These are phyloP conservation scores for Cecropterus lyciades DNA, from an alignment of 1,140 invertebrate genomes.

Conservation along the genomic window DNA sequence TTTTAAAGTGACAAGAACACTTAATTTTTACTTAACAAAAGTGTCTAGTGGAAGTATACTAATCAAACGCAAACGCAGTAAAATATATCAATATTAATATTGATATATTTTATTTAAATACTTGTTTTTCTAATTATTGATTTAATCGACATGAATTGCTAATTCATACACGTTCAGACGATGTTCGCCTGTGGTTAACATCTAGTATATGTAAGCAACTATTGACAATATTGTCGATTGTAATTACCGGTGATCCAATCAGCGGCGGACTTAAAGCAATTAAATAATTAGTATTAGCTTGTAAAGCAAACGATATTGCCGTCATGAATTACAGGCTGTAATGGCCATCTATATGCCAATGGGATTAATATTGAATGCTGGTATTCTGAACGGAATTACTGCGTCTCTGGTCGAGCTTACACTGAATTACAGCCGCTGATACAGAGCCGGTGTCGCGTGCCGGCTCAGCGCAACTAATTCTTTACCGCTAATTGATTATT, in stretches of 20 bases:
- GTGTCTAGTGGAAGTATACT: no score
- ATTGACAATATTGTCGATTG: conserved; percentile 27
- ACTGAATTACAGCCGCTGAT: conserved; percentile 69
- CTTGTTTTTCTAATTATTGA: no score
- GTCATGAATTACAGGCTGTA: conserved; percentile 60
- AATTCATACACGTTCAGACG: conserved; percentile 1
- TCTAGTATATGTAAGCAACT: conserved; percentile 25
- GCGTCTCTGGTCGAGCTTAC: conserved; percentile 66
- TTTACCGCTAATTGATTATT: conserved; percentile 34
- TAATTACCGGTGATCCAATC: conserved; percentile 37
- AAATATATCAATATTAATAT: no score
- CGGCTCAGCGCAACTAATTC: conserved; percentile 25
- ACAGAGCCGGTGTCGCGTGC: conserved; percentile 42
- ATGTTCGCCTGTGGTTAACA: conserved; percentile 18
- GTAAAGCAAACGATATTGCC: conserved; percentile 49
- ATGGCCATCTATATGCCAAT: conserved; percentile 75
- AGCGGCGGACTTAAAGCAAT: conserved; percentile 39
- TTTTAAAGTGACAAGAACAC: no score
- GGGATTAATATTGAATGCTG: conserved; percentile 79
- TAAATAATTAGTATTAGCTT: conserved; percentile 61
- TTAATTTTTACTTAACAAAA: no score
- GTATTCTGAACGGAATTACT: conserved; percentile 72
- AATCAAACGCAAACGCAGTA: no score
- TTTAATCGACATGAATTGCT: background rate
- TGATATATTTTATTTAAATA: no score